Evolutionary conservation across 2,797 vertebrate genomes (phyloP).

Genomic region (Macropodus opercularis): DNA sequence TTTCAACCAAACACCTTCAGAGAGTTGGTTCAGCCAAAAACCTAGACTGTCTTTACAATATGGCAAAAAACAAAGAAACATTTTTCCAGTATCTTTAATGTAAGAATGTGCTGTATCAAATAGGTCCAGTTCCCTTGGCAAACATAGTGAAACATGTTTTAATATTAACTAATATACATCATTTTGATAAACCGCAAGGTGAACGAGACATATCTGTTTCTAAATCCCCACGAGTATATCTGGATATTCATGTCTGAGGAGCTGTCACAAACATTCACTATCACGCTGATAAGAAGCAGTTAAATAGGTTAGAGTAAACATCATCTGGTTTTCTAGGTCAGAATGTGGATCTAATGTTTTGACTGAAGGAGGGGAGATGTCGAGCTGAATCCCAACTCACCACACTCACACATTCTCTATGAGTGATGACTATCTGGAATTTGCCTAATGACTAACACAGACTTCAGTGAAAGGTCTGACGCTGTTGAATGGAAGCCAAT

Average conservation of each 20-base stretch:
- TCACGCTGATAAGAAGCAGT: slow-evolving; percentile 39
- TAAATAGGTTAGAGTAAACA: slow-evolving; percentile 45
- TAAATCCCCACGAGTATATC: slow-evolving; percentile 4
- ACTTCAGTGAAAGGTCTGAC: slow-evolving; percentile 46
- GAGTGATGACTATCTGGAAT: slow-evolving; percentile 61
- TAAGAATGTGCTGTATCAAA: background rate
- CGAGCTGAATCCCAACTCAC: slow-evolving; percentile 13
- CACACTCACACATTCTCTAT: slow-evolving; percentile 36
- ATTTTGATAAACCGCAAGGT: background rate
- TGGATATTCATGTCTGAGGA: slow-evolving; percentile 6
- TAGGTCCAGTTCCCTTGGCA: background rate
- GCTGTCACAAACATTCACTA: slow-evolving; percentile 31
- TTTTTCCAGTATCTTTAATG: background rate
- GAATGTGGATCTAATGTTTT: slow-evolving; percentile 51
- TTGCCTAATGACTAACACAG: slow-evolving; percentile 70
- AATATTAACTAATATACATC: too few relatives aligned
- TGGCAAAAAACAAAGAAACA: background rate
- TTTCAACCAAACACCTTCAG: slow-evolving; percentile 6
- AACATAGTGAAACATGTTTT: background rate
- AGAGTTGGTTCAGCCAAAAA: background rate
- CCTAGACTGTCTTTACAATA: background rate
- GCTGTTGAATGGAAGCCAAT: slow-evolving; percentile 36
- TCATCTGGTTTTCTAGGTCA: slow-evolving; percentile 64
- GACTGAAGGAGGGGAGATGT: slow-evolving; percentile 45
- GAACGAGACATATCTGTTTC: slow-evolving; percentile 16